Evolutionary conservation across 2,113 vertebrate species (phyloP).

Genomic region (Zapornia atra): DNA sequence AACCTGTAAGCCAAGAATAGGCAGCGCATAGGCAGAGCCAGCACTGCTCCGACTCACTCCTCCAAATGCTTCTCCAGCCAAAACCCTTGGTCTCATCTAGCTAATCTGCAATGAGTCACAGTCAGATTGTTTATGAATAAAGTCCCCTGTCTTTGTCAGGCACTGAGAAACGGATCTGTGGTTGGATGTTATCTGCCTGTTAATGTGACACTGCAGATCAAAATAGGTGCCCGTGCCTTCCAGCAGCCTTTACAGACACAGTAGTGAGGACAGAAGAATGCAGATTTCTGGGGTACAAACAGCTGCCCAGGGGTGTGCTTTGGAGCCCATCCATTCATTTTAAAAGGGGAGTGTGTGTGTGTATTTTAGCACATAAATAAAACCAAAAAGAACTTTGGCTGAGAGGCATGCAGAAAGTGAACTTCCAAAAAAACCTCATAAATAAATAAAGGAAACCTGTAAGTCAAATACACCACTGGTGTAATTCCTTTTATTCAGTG

Average conservation of each 20-base stretch:
- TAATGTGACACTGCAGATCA: neutral
- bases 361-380: neutral
- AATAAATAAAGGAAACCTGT: neutral
- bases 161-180: neutral
- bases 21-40: neutral
- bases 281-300: neutral
- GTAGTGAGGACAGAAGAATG: neutral
- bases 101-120: neutral
- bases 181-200: neutral
- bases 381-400: neutral
- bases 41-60: neutral
- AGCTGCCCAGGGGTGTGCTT: neutral
- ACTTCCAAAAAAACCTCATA: neutral
- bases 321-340: neutral
- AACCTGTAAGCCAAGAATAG: conserved; percentile 16
- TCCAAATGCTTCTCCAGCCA: conserved; percentile 20
- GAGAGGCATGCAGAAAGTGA: neutral
- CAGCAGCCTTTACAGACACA: neutral
- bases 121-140: neutral
- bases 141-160: neutral
- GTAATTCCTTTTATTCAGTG: neutral
- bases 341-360: neutral
- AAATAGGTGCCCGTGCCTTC: neutral
- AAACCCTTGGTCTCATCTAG: neutral
- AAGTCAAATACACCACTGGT: neutral